phyloP scores from a whole-genome alignment of 2,113 vertebrate species.

The Cyanistes caeruleus region DNA sequence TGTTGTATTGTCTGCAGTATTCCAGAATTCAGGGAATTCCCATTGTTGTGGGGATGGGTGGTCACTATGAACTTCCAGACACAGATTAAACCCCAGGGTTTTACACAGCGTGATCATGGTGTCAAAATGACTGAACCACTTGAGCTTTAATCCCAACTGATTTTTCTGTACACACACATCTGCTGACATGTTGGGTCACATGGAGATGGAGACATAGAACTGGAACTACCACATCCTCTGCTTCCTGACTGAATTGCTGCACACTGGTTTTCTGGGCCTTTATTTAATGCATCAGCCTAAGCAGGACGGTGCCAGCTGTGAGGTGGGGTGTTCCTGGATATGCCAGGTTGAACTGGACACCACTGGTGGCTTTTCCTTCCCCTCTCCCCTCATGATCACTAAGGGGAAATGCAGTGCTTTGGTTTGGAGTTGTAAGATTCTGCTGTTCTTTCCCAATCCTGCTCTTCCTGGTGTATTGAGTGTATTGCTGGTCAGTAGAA shows the following conservation, averaged over 20 bases:
- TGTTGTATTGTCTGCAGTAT: background rate
- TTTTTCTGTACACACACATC: background rate
- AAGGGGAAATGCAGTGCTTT: too few species aligned
- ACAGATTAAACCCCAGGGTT: background rate
- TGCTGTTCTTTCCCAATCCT: background rate
- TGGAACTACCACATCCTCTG: background rate
- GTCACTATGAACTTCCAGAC: background rate
- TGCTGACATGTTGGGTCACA: background rate
- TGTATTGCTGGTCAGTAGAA: background rate
- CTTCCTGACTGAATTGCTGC: background rate
- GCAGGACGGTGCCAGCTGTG: background rate
- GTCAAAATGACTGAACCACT: background rate
- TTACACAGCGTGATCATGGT: rapidly evolving
- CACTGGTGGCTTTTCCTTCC: background rate
- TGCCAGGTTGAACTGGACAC: background rate
- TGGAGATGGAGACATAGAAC: too few species aligned
- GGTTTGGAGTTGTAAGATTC: too few species aligned
- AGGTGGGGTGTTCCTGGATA: background rate
- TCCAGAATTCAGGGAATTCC: background rate
- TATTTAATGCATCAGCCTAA: rapidly evolving
- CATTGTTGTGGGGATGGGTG: background rate
- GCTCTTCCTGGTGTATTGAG: too few species aligned
- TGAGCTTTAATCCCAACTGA: background rate
- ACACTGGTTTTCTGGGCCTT: background rate
- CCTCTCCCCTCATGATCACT: too few species aligned